Evolutionary conservation across 1,140 invertebrate species (phyloP).

Genomic region (Caenorhabditis elegans): DNA sequence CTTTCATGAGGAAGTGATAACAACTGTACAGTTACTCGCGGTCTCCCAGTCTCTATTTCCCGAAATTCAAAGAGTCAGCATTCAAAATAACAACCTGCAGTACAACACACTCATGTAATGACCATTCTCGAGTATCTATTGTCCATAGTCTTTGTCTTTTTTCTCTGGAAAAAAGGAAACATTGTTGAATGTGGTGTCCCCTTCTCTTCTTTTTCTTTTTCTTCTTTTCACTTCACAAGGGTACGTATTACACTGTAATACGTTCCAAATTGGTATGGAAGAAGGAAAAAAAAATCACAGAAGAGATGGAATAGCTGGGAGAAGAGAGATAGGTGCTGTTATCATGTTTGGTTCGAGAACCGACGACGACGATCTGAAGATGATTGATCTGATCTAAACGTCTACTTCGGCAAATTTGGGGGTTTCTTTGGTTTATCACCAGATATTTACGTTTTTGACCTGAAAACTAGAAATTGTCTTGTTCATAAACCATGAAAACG

Average conservation of each 20-base stretch:
- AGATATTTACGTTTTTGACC: not conserved
- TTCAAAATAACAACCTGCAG: too few relatives aligned
- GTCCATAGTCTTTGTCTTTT: too few relatives aligned
- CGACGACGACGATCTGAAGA: not conserved
- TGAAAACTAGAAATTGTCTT: not conserved
- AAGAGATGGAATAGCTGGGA: not conserved
- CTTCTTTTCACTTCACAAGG: not conserved
- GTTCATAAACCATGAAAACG: too few relatives aligned
- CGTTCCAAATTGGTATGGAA: not conserved
- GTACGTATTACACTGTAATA: constrained; percentile 12
- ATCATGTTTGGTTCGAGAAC: not conserved
- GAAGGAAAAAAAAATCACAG: not conserved
- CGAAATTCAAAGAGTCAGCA: too few relatives aligned
- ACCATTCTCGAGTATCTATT: too few relatives aligned
- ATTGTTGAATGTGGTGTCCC: not conserved
- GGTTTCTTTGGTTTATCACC: not conserved
- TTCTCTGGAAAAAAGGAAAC: not conserved
- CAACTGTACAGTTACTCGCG: too few relatives aligned
- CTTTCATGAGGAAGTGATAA: too few relatives aligned
- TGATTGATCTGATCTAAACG: constrained; percentile 19
- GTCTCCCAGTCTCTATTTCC: too few relatives aligned
- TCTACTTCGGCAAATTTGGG: not conserved
- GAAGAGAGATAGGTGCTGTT: not conserved
- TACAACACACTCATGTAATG: too few relatives aligned
- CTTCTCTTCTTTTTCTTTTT: not conserved